These are phyloP conservation scores for Trididemnum miniatum DNA, from an alignment of 23 tunicate genomes.

Conservation along the genomic window DNA sequence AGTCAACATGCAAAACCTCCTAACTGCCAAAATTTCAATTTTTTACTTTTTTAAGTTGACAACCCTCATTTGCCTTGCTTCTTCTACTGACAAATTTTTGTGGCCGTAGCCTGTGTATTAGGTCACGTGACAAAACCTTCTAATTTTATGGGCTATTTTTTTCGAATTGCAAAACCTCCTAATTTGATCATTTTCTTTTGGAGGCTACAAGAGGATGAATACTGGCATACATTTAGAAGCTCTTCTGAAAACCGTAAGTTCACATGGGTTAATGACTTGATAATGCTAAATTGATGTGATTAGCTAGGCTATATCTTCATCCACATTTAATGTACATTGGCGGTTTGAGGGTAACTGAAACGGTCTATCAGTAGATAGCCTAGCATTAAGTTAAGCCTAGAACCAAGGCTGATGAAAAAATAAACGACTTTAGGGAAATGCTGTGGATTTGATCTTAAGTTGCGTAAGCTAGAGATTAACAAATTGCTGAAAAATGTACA, in stretches of 20 bases:
- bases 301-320: background rate
- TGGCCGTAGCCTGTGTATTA: background rate
- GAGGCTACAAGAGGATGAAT: background rate
- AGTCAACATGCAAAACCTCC: conserved; percentile 3
- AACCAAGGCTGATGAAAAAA: background rate
- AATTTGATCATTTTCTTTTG: background rate
- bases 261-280: background rate
- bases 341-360: background rate
- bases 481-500: background rate
- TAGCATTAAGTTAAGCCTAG: background rate
- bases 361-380: background rate
- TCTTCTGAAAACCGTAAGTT: background rate
- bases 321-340: background rate
- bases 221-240: background rate
- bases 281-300: background rate
- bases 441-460: background rate
- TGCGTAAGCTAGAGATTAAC: background rate
- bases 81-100: background rate
- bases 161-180: background rate
- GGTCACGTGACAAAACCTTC: background rate
- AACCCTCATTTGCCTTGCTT: background rate
- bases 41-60: background rate
- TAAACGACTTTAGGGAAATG: background rate
- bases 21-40: conserved; percentile 2
- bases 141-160: background rate